Conservation (phyloP, 92 coral and sea anemone genomes). For the Porites evermanni region DNA sequence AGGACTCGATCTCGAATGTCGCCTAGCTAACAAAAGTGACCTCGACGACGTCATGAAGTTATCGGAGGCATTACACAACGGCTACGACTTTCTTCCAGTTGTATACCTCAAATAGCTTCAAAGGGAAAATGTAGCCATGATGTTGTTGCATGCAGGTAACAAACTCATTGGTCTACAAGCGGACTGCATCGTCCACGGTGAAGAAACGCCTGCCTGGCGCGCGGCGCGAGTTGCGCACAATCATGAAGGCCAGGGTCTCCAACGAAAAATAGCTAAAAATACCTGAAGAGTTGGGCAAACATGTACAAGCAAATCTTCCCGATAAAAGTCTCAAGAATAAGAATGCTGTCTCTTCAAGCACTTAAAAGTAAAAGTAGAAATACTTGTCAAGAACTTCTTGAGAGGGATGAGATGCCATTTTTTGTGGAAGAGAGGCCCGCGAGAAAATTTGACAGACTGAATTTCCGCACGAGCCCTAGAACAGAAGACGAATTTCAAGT, state of each 20-base stretch:
- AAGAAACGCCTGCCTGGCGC: constrained; percentile 75
- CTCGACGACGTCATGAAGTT: constrained; percentile 23
- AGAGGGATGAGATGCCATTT: constrained; percentile 77
- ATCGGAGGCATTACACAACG: constrained; percentile 31
- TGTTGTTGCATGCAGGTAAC: constrained; percentile 34
- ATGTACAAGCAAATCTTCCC: constrained; percentile 64
- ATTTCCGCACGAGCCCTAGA: too few species aligned
- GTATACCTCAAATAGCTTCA: constrained; percentile 29
- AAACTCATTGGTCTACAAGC: constrained; percentile 82
- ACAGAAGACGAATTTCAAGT: constrained; percentile 14
- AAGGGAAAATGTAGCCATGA: constrained; percentile 2
- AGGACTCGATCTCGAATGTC: neutral
- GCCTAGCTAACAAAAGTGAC: constrained; percentile 33
- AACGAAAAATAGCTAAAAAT: constrained; percentile 65
- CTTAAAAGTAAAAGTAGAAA: constrained; percentile 63
- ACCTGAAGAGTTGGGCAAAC: constrained; percentile 69
- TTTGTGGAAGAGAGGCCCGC: constrained; percentile 42
- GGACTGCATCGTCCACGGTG: constrained; percentile 73
- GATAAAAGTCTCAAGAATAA: constrained; percentile 40
- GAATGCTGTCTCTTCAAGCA: constrained; percentile 83
- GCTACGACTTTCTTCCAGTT: constrained; percentile 46
- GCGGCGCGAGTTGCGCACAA: constrained; percentile 82
- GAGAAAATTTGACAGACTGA: neutral
- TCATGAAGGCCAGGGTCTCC: constrained; percentile 79
- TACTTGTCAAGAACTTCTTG: constrained; percentile 69